Base-by-base conservation (phyloP, 2,113 vertebrate species). In the Mirounga angustirostris region DNA sequence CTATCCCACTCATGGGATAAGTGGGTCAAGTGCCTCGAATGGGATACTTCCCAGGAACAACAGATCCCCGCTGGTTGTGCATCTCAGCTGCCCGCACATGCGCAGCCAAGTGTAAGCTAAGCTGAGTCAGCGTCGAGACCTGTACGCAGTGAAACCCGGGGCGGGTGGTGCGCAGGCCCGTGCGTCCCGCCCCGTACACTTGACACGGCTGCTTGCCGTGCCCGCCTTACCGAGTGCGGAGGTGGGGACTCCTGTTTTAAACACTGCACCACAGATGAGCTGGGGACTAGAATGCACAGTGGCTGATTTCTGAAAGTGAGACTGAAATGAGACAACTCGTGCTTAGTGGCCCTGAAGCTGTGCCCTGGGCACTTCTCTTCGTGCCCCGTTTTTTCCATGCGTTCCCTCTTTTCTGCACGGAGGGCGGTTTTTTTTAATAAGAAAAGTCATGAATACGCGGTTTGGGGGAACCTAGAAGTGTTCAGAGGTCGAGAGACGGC, bases 121-220 rank as follows among this genome's bases (percentile, higher is more conserved):
- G 74, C 19, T 3, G 21, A 50, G 43, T 40, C 7, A 5, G n/a
- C 2, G 2, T 14, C 13, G n/a, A 59, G 80, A 82, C 79, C 6
- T 52, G 54, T 43, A 40, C 2, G 0, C 58, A 4, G 5, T 13
- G 46, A 40, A 76, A 8, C 54, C 10, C 3, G 43, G 33, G 14
- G 36, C 33, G 26, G 16, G 50, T 40, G 21, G 61, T 12, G 11
- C 22, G 21, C 7, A 7, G 52, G 30, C 3, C 33, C 4, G 0
- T n/a, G 50, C 56, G 43, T 5, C 87, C 43, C 0, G 3, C 9
- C 3, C n/a, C 11, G 69, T 30, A 16, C 43, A 26, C 4, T 0
- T 0, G 33, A 43, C 46, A n/a, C 15, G 2, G 94, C 40, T 67
- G 43, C 52, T 91, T 43, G 1, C 33, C 61, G n/a, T 63, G 56